Base-by-base conservation (phyloP, 1,140 invertebrate genomes). In the Chymomyza costata region DNA sequence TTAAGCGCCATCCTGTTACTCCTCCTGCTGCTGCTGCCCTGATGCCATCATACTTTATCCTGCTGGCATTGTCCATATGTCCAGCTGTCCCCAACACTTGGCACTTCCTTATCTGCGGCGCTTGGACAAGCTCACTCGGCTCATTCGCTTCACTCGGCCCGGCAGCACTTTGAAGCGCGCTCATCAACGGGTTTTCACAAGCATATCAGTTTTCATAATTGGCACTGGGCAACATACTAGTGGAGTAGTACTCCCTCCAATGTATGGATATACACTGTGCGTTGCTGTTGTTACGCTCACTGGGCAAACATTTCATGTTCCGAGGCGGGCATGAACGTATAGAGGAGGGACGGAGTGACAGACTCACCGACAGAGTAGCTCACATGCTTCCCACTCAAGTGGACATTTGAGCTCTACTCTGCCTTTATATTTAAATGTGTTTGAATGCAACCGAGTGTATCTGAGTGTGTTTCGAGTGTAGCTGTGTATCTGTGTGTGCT, bases 171-270 rank as follows among this genome's bases (percentile, higher is more conserved):
- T 69, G 73, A 78, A 73, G 73, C 73, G 65, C 74, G 73, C 73
- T 62, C 73, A 78, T 80, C 73, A 80, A 78, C 67, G 73, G 59
- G 73, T 71, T 67, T 78, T 71, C 66, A 43, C 67, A 78, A 73
- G 67, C 73, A 78, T 78, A 78, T 78, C 73, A 78, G 73, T 68
- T 78, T 78, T 78, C 73, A 78, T 78, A 78, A 78, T 78, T 78
- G 73, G 73, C 71, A 80, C 66, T 76, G 71, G n/a, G n/a, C n/a
- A n/a, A n/a, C n/a, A n/a, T n/a, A n/a, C 59, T 64, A 54, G 40
- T 47, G 38, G 39, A 49, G 64, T 50, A 46, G 60, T 56, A 16
- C 44, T 45, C 30, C 44, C 44, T 51, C 17, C 44, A 43, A 6
- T 28, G 25, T 28, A 10, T 28, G 5, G 31, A 14, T 35, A 21